Percentiles rank a stretch among this genome's conserved stretches.
These are phyloP conservation scores for Trachelus iudaicus DNA, from an alignment of 2,888 invertebrate species.

Conservation along the genomic window DNA sequence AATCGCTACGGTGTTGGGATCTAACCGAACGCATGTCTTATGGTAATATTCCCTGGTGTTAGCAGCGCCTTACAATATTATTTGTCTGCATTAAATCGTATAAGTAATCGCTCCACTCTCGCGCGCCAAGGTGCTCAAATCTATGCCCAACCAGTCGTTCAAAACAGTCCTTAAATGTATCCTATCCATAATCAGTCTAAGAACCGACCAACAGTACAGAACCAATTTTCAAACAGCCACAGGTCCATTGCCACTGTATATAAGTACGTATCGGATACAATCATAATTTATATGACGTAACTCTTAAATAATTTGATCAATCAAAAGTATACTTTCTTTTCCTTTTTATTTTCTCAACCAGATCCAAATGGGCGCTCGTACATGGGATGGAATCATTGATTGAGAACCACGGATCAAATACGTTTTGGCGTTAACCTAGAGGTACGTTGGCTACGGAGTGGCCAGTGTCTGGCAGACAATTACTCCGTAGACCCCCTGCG, in stretches of 20 bases:
- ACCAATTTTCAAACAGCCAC: no score
- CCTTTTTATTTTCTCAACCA: no score
- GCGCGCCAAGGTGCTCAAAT: constrained; percentile 34
- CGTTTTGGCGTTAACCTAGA: constrained; percentile 21
- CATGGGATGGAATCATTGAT: neutral
- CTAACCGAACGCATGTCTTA: constrained; percentile 51
- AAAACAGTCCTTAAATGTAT: no score
- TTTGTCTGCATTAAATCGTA: constrained; percentile 55
- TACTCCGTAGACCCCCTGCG: constrained; percentile 62
- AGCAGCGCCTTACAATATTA: constrained; percentile 55
- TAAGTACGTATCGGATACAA: no score
- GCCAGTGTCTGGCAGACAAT: constrained; percentile 61
- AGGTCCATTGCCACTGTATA: no score
- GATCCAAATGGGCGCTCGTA: no score
- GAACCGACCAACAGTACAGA: no score
- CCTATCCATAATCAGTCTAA: no score
- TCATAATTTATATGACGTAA: no score
- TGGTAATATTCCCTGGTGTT: constrained; percentile 55
- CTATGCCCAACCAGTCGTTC: neutral
- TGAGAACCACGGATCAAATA: constrained; percentile 50
- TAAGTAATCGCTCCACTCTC: constrained; percentile 35
- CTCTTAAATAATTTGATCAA: no score
- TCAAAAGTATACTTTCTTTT: no score
- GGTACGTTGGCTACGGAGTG: constrained; percentile 43
- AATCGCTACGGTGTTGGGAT: constrained; percentile 7